Conservation (phyloP, 2,888 invertebrate genomes). For the Hedychridium roseum region DNA sequence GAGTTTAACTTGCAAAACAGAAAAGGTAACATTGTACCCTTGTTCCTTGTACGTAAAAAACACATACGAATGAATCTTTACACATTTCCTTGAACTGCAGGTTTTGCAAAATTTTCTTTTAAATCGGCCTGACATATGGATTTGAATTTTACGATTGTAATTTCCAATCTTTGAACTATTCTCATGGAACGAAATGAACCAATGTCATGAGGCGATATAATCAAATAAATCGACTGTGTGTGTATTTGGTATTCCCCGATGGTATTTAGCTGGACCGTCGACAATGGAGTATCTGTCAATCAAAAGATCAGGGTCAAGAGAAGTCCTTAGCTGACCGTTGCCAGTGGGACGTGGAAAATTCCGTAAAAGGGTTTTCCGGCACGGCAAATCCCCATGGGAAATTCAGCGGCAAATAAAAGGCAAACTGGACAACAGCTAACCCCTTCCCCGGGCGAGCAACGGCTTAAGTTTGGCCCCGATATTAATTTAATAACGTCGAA, state of each 20-base stretch:
- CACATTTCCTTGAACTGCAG: too few species aligned
- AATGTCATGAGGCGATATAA: background rate
- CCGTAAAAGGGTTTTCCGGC: slow-evolving; percentile 17
- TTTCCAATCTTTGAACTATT: too few species aligned
- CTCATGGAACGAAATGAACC: background rate
- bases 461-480: slow-evolving; percentile 44
- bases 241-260: too few species aligned
- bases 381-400: slow-evolving; percentile 52
- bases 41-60: too few species aligned
- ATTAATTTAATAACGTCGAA: slow-evolving; percentile 62
- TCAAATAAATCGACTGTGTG: background rate
- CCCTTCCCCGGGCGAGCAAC: slow-evolving; percentile 19
- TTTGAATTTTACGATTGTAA: too few species aligned
- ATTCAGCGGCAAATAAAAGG: slow-evolving; percentile 48
- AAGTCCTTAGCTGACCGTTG: background rate
- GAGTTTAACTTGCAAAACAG: too few species aligned
- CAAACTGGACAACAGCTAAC: slow-evolving; percentile 45
- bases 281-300: background rate
- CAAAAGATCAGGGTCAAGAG: background rate
- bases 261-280: too few species aligned
- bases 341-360: background rate
- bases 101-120: too few species aligned
- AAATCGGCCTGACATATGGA: too few species aligned
- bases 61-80: too few species aligned
- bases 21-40: too few species aligned